Base-by-base conservation (phyloP, 2,113 vertebrate genomes). In the Salvelinus namaycush region DNA sequence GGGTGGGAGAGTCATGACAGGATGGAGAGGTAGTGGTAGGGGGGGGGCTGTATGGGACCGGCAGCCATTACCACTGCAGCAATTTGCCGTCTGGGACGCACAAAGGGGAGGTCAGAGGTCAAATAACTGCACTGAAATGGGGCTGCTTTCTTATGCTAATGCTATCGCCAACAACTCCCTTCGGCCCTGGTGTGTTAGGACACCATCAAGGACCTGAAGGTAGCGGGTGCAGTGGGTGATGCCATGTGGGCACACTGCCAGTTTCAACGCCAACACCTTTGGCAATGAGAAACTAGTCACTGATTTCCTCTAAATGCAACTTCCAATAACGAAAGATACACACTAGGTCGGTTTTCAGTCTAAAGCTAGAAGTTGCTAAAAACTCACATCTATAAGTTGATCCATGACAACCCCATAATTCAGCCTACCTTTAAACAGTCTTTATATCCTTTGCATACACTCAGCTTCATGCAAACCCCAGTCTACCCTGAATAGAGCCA, bases 131-230 rank as follows among this genome's bases (percentile, higher is more conserved):
- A 89, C 89, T 92, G 92, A 90, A 91, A 90, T 83, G 85, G 84
- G 81, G 75, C 78, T 69, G 90, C 90, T 95, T 96, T 96, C 94
- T 96, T 82, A 97, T 96, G 94, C 84, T 96, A 94, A 97, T 96
- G 1, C 71, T 67, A n/a, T 77, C 77, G 67, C 82, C 76, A 70
- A 84, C 82, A 76, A 77, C 75, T 79, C 80, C 3, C 75, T 39
- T 81, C 80, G 22, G 67, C 77, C 79, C 77, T 51, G 54, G 51
- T 44, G 74, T 73, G 68, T 51, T 70, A 18, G 73, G 24, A 64
- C 51, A 54, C 51, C 51, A 54, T 22, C 18, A 51, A 57, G 29
- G 54, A 73, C 54, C 54, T 44, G 39, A 22, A 5, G 57, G 54
- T 8, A n/a, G 51, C 5, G 59, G n/a, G 5, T 59, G 8, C 44